These are phyloP conservation scores for Sipha flava DNA, from an alignment of 1,140 invertebrate genomes.

Conservation along the genomic window DNA sequence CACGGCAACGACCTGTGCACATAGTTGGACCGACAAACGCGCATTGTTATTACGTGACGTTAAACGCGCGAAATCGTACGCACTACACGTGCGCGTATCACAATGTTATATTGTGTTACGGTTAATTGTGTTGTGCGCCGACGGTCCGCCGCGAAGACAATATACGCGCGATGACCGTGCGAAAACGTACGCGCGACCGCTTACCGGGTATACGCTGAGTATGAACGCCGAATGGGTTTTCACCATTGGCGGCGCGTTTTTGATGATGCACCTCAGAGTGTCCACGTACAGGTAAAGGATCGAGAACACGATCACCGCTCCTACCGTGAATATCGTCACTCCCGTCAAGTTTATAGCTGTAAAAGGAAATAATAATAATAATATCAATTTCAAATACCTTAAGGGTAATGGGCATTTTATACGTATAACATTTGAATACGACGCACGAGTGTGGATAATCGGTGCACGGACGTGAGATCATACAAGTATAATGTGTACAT, in stretches of 20 bases:
- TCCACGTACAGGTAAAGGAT: constrained; percentile 48
- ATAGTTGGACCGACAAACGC: constrained; percentile 15
- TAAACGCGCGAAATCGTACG: no score
- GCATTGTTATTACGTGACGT: background rate
- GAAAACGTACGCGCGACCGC: no score
- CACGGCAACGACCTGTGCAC: constrained; percentile 51
- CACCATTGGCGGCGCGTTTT: constrained; percentile 46
- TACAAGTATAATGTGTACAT: no score
- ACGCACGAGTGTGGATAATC: no score
- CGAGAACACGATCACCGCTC: constrained; percentile 46
- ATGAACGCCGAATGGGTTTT: constrained; percentile 51
- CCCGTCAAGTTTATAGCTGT: constrained; percentile 51
- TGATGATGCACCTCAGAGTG: constrained; percentile 48
- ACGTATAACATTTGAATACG: no score
- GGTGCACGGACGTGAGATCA: no score
- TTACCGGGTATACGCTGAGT: constrained; percentile 54
- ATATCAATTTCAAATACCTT: background rate
- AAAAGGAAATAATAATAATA: constrained; percentile 42
- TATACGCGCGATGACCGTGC: no score
- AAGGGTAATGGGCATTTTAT: no score
- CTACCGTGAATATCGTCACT: constrained; percentile 47
- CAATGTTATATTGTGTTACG: no score
- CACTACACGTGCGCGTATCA: no score
- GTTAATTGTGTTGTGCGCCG: no score
- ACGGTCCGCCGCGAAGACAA: no score